Evolutionary conservation across 2,797 vertebrate genomes (phyloP), one percentile per base, ranked within the genome.

Genomic region (Nannoperca obscura): DNA sequence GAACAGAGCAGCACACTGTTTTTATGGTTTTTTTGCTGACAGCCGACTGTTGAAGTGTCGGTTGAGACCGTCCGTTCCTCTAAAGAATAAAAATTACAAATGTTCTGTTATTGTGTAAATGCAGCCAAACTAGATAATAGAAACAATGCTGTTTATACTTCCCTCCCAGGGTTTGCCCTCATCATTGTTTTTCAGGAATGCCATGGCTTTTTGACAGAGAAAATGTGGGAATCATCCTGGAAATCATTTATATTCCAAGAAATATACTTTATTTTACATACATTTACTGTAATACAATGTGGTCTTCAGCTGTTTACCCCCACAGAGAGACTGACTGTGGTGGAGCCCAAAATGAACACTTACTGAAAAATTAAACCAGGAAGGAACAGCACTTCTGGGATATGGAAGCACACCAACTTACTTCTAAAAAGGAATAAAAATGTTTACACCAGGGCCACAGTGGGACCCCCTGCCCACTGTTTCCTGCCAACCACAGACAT

Each of bases 401-500:
- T 24, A 52, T 72, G 68, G 76, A 80, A 53, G 57, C 27, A 13
- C 57, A 63, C 62, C 46, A 42, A n/a, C 34, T 50, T 27, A 14
- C 10, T 52, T 62, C 47, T 32, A 44, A 75, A 71, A 67, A 63
- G n/a, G 50, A 42, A 13, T 63, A 47, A 77, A 77, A 44, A 13
- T 0, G 19, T 69, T 65, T 24, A 53, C 20, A 64, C 64, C 38
- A 38, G 24, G 32, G 22, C 69, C 53, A 10, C 57, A 20, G 22
- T 54, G 68, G 53, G 64, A 70, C 53, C 60, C 24, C 38, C 22
- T 62, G 71, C n/a, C 58, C 13, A n/a, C 46, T 42, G 10, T 27
- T 54, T 34, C 47, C 54, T 72, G 68, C 68, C 76, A 72, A 68
- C 30, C 38, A n/a, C 34, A 71, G 60, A 38, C 62, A 71, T 15